Conservation (phyloP, 2,888 invertebrate genomes). For the Caenorhabditis plicata region DNA sequence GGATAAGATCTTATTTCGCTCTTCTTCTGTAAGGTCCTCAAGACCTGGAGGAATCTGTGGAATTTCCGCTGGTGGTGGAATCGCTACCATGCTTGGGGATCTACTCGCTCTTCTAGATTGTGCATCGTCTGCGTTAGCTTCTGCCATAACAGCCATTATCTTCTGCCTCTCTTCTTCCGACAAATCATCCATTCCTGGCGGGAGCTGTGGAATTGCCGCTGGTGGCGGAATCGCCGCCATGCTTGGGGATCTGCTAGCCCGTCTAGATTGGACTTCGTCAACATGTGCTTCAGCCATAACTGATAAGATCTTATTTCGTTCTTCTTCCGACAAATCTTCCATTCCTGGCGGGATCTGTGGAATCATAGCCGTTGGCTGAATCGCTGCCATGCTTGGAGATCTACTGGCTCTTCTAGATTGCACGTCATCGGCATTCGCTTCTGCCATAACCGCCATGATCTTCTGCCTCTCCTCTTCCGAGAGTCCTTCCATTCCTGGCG, state of each 20-base stretch:
- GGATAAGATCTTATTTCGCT: slow-evolving; percentile 72
- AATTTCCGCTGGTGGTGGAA: neutral
- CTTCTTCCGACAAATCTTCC: slow-evolving; percentile 70
- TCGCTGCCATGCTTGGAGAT: neutral
- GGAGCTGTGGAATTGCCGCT: slow-evolving; percentile 1
- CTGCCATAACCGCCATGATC: slow-evolving; percentile 73
- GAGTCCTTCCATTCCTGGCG: slow-evolving; percentile 65
- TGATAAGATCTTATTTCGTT: slow-evolving; percentile 72
- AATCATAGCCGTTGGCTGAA: no score
- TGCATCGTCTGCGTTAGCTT: slow-evolving; percentile 14
- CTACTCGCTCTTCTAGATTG: neutral
- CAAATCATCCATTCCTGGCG: slow-evolving; percentile 63
- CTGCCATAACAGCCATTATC: slow-evolving; percentile 73
- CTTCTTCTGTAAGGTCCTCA: slow-evolving; percentile 71
- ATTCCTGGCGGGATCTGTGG: slow-evolving; percentile 25
- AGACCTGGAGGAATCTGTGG: slow-evolving; percentile 47
- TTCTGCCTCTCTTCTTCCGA: slow-evolving; percentile 72
- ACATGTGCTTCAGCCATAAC: slow-evolving; percentile 73
- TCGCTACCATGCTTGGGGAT: neutral
- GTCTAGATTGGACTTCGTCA: slow-evolving; percentile 25
- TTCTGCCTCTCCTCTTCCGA: slow-evolving; percentile 72
- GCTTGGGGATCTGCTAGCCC: slow-evolving; percentile 22
- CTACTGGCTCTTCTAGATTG: neutral
- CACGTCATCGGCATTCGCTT: slow-evolving; percentile 68
- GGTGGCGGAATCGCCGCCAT: neutral